Percentiles rank a stretch among this genome's conserved stretches.
Evolutionary conservation across 2,113 vertebrate genomes (phyloP).

Genomic region (Crotalus viridis): DNA sequence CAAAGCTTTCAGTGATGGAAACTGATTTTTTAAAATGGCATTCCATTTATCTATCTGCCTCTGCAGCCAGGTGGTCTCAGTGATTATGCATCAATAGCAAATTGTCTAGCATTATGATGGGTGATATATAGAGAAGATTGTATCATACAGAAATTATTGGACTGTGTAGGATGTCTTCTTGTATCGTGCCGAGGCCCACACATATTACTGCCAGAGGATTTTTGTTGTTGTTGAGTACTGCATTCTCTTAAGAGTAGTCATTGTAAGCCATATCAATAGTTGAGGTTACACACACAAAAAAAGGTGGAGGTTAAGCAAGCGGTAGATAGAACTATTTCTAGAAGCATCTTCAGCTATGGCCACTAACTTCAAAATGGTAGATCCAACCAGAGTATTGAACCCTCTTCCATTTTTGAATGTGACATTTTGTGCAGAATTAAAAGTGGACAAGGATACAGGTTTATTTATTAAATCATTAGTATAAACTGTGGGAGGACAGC

Average conservation of each 20-base stretch:
- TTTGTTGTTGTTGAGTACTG: not conserved
- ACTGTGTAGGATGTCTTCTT: not conserved
- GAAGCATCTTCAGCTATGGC: not conserved
- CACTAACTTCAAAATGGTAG: not conserved
- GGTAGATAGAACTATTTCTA: not conserved
- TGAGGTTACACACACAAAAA: not conserved
- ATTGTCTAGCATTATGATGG: not conserved
- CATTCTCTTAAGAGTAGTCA: not conserved
- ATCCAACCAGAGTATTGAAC: not conserved
- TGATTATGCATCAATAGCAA: constrained; percentile 2
- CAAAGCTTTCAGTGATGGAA: not conserved
- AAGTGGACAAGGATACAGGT: not conserved
- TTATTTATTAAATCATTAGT: not conserved
- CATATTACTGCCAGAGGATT: not conserved
- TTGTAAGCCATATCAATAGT: not conserved
- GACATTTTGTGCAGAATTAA: not conserved
- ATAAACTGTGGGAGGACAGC: not conserved
- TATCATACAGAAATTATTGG: not conserved
- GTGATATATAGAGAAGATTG: not conserved
- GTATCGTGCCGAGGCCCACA: not conserved
- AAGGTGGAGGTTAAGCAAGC: not conserved
- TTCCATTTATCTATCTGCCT: not conserved
- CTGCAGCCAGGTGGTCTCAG: not conserved
- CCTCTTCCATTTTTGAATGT: not conserved
- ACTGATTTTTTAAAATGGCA: not conserved